phyloP scores from a whole-genome alignment of 2,113 vertebrate species.

The Leptodactylus fuscus region DNA sequence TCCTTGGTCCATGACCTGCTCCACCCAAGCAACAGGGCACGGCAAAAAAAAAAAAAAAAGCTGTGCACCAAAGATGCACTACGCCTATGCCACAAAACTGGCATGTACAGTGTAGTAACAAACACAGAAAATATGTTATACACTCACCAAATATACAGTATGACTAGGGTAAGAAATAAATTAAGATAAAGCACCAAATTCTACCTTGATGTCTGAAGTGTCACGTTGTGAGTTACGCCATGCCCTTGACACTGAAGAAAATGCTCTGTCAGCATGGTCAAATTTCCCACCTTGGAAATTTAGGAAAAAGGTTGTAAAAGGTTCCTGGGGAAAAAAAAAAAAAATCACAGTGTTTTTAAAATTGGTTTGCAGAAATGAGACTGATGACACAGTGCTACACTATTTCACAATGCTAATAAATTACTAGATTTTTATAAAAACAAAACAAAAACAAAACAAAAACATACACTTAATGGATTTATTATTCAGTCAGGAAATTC shows the following conservation, averaged over 20 bases:
- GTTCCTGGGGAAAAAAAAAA: constrained; percentile 84
- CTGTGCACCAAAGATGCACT: no score
- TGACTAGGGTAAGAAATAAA: background rate
- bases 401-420: background rate
- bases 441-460: no score
- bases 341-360: background rate
- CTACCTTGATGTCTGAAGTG: constrained; percentile 98
- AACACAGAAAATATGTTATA: no score
- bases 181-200: background rate
- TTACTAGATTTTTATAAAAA: background rate
- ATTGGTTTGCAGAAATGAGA: no score
- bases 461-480: background rate
- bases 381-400: background rate
- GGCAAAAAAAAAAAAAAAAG: no score
- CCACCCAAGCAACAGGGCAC: no score
- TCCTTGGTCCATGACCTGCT: no score
- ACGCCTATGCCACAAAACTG: no score
- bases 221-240: constrained; percentile 98
- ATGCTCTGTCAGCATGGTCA: constrained; percentile 96
- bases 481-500: background rate
- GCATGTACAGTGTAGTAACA: no score
- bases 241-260: constrained; percentile 92
- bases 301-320: constrained; percentile 96
- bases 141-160: background rate
- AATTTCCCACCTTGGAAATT: constrained; percentile 99